Evolutionary conservation across 2,888 invertebrate genomes (phyloP).

Genomic region (Euphydryas editha): DNA sequence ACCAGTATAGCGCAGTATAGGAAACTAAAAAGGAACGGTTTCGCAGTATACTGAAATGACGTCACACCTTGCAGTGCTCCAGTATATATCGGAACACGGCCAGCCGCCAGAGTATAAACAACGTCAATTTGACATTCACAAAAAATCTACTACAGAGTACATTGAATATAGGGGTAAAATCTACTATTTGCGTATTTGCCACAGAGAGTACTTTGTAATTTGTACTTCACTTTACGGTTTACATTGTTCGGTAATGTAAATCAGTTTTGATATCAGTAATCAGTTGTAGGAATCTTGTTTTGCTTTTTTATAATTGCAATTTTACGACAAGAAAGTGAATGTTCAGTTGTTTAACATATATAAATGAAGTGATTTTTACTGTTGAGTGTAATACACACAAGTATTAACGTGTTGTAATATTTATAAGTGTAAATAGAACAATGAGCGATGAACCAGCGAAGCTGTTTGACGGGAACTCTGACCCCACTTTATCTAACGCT

Average conservation of each 20-base stretch:
- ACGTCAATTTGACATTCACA: too few species aligned
- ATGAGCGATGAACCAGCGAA: constrained; percentile 71
- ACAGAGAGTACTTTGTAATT: too few species aligned
- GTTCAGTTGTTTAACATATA: background rate
- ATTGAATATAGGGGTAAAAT: too few species aligned
- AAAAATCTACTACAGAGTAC: too few species aligned
- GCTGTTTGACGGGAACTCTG: constrained; percentile 59
- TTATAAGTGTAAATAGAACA: constrained; percentile 25
- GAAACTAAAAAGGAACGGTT: too few species aligned
- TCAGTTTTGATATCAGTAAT: background rate
- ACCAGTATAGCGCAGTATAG: too few species aligned
- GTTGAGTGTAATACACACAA: constrained; percentile 6
- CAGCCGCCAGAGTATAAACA: too few species aligned
- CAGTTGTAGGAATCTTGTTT: background rate
- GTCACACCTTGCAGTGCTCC: too few species aligned
- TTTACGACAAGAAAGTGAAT: background rate
- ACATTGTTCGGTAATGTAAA: background rate
- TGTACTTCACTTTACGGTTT: too few species aligned
- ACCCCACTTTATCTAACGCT: constrained; percentile 59
- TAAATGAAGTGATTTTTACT: constrained; percentile 3
- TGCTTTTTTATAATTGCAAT: background rate
- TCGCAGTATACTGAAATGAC: too few species aligned
- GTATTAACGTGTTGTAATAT: constrained; percentile 15
- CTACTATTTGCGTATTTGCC: too few species aligned
- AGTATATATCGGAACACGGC: too few species aligned